Percentiles rank a stretch among this genome's conserved stretches.
Evolutionary conservation across 1,140 invertebrate genomes (phyloP).

Genomic region (Coboldia fuscipes): DNA sequence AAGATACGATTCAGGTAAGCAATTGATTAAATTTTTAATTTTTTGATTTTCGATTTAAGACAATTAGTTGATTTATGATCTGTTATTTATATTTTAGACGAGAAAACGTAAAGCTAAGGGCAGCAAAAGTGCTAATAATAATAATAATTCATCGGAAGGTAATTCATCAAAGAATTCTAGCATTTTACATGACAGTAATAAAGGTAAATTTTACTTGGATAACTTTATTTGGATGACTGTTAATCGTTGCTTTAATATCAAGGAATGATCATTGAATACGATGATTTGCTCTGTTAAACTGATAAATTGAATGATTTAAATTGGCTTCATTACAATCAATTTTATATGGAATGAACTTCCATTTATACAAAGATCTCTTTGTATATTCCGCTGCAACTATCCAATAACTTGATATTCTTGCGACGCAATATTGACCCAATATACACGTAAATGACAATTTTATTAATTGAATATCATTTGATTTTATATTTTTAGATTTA

Average conservation of each 20-base stretch:
- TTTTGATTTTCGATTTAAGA: neutral
- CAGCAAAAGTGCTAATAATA: slow-evolving; percentile 22
- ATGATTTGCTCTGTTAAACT: neutral
- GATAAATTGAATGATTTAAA: neutral
- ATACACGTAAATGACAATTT: neutral
- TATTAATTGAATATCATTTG: neutral
- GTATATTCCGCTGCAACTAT: slow-evolving; percentile 1
- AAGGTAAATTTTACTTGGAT: too few species aligned
- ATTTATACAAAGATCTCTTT: slow-evolving; percentile 1
- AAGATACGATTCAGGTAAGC: slow-evolving; percentile 68
- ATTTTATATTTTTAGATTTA: neutral
- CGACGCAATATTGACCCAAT: too few species aligned
- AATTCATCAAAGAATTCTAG: too few species aligned
- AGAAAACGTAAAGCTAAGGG: slow-evolving; percentile 78
- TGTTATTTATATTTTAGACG: slow-evolving; percentile 34
- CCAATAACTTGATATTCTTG: slow-evolving; percentile 2
- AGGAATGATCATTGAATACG: too few species aligned
- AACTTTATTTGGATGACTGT: too few species aligned
- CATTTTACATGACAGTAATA: too few species aligned
- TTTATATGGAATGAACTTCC: too few species aligned
- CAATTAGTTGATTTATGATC: neutral
- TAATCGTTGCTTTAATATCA: too few species aligned
- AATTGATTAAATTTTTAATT: neutral
- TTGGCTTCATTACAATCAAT: neutral
- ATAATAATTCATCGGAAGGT: too few species aligned